Base-by-base conservation (phyloP, 1,140 invertebrate genomes). In the Rhynchophorus ferrugineus region DNA sequence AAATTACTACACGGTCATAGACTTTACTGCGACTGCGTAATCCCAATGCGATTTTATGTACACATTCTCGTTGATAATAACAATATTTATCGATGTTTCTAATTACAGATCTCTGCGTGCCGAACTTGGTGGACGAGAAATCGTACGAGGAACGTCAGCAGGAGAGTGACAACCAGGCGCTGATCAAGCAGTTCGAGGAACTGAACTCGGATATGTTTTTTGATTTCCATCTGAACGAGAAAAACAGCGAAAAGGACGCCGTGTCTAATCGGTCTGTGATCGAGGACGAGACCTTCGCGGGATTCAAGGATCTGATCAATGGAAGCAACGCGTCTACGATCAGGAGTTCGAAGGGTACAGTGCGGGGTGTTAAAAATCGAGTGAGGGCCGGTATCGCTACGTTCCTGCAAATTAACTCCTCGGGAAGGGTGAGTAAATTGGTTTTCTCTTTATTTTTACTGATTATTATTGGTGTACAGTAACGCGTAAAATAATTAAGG, bases 371-470 rank as follows among this genome's bases (percentile, higher is more conserved):
- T 38, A 92, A 90, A 73, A 95, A 96, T 74, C 78, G 91, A 60
- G 93, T 97, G 17, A 74, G 91, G 59, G 90, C 91, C 43, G 91
- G 92, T 54, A 95, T 96, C 61, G 90, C 88, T 11, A 95, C 91
- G 3, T 95, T 95, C 70, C 77, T 95, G 11, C 86, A 89, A 63
- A 83, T 88, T 60, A 85, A 84, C 58, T 78, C 76, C 56, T 78
- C 78, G 34, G 78, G 75, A 43, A 87, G 86, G 79, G 85, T 88
- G 61, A 73, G 74, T 55, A 34, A 2, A 24, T 18, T 6, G 35
- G 11, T 33, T 33, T 46, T 8, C 16, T 14, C 37, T 16, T n/a
- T 14, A 39, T 39, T 39, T 9, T 39, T 39, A n/a, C 17, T 16
- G 16, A 39, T n/a, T 17, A n/a, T 39, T 39, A 14, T 39, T 14